Base-by-base conservation (phyloP, 2,888 invertebrate genomes). In the Dynastes tityus region DNA sequence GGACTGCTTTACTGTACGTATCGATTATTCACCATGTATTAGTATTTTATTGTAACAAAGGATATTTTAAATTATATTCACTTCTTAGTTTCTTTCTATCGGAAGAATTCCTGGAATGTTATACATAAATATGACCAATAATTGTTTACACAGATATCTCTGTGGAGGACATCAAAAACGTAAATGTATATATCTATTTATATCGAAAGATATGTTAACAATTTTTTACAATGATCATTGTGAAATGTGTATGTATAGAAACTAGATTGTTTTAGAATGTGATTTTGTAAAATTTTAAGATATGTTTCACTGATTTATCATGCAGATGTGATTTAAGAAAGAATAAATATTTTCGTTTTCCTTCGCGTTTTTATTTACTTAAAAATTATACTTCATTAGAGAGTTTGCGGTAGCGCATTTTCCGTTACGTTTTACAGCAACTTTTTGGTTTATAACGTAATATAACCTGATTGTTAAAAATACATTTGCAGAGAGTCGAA, bases 251-350 rank as follows among this genome's bases (percentile, higher is more conserved):
- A 61, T 61, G 81, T 78, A 79, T 78, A 71, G 70, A 76, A 49
- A 40, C 32, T 80, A 75, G 79, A 80, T 78, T 80, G 81, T 81
- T 78, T 83, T 84, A 83, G 83, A 84, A 83, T 83, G 83, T 84
- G 84, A 83, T 82, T 82, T 83, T 85, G 84, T 85, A 85, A 87
- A 85, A 85, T 85, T 85, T 85, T 84, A 84, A 85, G 80, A 84
- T 85, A 85, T 85, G 84, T 85, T 84, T 84, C 81, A 83, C 83
- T 83, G 82, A 81, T 86, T 87, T 86, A 85, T 84, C 85, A 85
- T 85, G 83, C 83, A 85, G 85, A 86, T 87, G 87, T 87, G 87
- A 87, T 86, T 86, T 84, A 84, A 85, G 84, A 85, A 86, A 87
- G 79, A 82, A 82, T 65, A 82, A 81, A 82, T 82, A 82, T 81